These are phyloP conservation scores for Sapayoa aenigma DNA, from an alignment of 2,113 vertebrate species.

Conservation along the genomic window DNA sequence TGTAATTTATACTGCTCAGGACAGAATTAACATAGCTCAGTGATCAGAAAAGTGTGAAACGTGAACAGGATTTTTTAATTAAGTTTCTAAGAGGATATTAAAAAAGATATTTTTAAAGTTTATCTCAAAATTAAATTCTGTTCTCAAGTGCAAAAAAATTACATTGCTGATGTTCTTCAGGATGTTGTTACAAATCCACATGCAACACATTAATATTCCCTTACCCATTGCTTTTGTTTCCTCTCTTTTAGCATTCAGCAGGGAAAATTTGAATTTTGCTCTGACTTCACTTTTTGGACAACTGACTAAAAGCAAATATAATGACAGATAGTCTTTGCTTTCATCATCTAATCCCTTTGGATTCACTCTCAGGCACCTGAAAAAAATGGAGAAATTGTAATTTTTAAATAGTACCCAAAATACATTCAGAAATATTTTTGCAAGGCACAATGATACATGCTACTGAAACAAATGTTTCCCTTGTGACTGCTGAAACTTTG, in stretches of 20 bases:
- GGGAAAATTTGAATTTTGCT: slow-evolving; percentile 99
- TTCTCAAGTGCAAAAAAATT: background rate
- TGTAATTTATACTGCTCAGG: background rate
- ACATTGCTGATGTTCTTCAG: background rate
- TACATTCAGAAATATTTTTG: background rate
- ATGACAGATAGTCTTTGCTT: slow-evolving; percentile 98
- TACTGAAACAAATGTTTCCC: background rate
- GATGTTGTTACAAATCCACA: background rate
- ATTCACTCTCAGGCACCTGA: slow-evolving; percentile 97
- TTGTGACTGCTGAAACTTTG: background rate
- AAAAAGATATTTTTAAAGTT: background rate
- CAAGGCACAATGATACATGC: background rate
- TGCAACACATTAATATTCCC: slow-evolving; percentile 22
- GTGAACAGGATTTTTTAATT: background rate
- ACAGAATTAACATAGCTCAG: background rate
- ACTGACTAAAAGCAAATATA: slow-evolving; percentile 98
- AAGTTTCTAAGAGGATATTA: background rate
- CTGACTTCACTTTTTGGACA: slow-evolving; percentile 99
- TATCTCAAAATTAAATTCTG: background rate
- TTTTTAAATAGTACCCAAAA: background rate
- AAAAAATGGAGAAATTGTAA: slow-evolving; percentile 4
- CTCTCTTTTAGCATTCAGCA: slow-evolving; percentile 95
- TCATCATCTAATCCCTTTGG: slow-evolving; percentile 98
- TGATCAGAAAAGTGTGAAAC: background rate
- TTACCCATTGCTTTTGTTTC: slow-evolving; percentile 99